These are phyloP conservation scores for Mallateleia sp. DNA, from an alignment of 2,888 invertebrate species.

Conservation along the genomic window DNA sequence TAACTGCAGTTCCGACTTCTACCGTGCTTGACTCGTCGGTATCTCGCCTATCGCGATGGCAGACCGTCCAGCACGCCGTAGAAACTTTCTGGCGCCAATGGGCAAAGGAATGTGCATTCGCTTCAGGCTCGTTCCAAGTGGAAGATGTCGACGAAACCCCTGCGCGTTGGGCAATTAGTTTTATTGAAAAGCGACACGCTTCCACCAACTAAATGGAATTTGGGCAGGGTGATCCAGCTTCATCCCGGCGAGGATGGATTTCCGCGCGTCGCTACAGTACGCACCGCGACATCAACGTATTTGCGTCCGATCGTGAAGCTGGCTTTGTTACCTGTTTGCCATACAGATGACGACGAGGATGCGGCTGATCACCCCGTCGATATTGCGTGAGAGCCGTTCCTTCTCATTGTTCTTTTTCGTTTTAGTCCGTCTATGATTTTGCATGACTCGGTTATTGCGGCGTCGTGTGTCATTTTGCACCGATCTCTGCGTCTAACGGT, in stretches of 20 bases:
- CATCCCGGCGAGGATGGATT: background rate
- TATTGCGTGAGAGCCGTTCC: too few species aligned
- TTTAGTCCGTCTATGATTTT: too few species aligned
- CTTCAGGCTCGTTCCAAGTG: background rate
- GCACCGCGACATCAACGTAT: background rate
- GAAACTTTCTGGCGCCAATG: background rate
- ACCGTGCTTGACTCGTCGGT: background rate
- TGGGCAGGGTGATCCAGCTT: background rate
- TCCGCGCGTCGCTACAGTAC: background rate
- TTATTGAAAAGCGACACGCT: background rate
- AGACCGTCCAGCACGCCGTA: background rate
- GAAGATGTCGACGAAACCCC: background rate
- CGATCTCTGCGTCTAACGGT: too few species aligned
- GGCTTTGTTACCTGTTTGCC: background rate
- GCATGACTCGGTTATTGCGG: too few species aligned
- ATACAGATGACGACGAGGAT: too few species aligned
- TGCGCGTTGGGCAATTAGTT: background rate
- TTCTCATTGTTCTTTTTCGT: too few species aligned
- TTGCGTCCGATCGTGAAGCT: background rate
- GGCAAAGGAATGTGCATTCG: background rate
- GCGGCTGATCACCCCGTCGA: too few species aligned
- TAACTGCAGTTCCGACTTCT: background rate
- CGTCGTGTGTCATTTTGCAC: too few species aligned
- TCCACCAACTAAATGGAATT: background rate
- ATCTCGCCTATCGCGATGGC: background rate